Evolutionary conservation across 2,888 invertebrate genomes (phyloP).

Genomic region (Brachylomia viminalis): DNA sequence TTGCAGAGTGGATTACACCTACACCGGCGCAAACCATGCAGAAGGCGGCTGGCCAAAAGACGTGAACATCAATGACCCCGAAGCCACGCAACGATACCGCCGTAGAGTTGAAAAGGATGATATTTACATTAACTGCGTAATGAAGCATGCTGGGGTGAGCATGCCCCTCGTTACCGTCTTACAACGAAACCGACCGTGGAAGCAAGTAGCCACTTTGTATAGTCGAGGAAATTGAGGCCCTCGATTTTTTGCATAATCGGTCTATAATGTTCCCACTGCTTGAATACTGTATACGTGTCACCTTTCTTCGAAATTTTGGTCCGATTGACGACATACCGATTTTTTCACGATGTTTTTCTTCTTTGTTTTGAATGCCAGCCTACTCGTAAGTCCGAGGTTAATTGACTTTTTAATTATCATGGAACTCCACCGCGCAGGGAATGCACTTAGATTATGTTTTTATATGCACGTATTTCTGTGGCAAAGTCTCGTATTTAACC

Average conservation of each 20-base stretch:
- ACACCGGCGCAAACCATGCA: conserved; percentile 92
- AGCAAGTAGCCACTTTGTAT: not conserved
- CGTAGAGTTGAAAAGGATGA: conserved; percentile 87
- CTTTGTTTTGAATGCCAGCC: not conserved
- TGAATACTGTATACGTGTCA: not conserved
- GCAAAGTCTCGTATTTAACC: not conserved
- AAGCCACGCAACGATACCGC: conserved; percentile 56
- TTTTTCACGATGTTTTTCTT: not conserved
- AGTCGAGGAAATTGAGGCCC: not conserved
- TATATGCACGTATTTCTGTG: not conserved
- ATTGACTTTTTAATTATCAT: not conserved
- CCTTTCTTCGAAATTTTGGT: not conserved
- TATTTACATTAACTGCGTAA: conserved; percentile 92
- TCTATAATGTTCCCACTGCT: not conserved
- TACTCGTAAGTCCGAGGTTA: not conserved
- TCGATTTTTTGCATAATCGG: not conserved
- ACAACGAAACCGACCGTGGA: too few relatives aligned
- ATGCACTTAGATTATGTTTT: too few relatives aligned
- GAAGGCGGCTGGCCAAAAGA: conserved; percentile 97
- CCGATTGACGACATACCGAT: not conserved
- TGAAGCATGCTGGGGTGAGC: conserved; percentile 83
- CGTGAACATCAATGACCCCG: conserved; percentile 73
- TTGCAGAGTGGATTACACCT: conserved; percentile 89
- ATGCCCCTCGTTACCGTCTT: not conserved
- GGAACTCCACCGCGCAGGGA: not conserved